Percentiles rank a stretch among this genome's conserved stretches.
phyloP scores from a whole-genome alignment of 2,888 invertebrate genomes.

The Carabus problematicus region DNA sequence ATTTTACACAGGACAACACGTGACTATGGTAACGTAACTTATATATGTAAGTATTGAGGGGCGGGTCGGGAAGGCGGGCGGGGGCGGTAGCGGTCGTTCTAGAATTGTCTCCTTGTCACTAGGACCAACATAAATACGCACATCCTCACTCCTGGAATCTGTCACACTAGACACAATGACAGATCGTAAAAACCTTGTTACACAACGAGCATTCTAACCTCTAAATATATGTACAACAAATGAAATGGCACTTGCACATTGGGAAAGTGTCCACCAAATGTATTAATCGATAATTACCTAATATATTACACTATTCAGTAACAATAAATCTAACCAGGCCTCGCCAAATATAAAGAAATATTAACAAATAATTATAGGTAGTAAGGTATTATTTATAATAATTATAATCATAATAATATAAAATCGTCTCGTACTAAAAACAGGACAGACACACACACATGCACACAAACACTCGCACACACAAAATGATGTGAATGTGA shows the following conservation, averaged over 20 bases:
- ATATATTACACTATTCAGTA: slow-evolving; percentile 41
- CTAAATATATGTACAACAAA: slow-evolving; percentile 36
- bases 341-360: slow-evolving; percentile 37
- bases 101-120: background rate
- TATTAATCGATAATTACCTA: slow-evolving; percentile 35
- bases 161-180: background rate
- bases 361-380: slow-evolving; percentile 35
- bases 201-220: slow-evolving; percentile 37
- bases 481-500: slow-evolving; percentile 18
- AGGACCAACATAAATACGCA: background rate
- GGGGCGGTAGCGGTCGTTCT: background rate
- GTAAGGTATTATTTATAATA: slow-evolving; percentile 24
- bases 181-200: background rate
- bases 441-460: no score
- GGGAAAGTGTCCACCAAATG: slow-evolving; percentile 37
- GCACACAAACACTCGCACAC: slow-evolving; percentile 22
- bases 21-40: background rate
- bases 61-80: no score
- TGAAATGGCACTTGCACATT: slow-evolving; percentile 34
- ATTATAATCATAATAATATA: slow-evolving; percentile 30
- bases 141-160: no score
- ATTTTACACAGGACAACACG: background rate
- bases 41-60: background rate
- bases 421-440: slow-evolving; percentile 39
- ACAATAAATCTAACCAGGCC: slow-evolving; percentile 43